Evolutionary conservation across 2,113 vertebrate species (phyloP).

Genomic region (Dissostichus mawsoni): DNA sequence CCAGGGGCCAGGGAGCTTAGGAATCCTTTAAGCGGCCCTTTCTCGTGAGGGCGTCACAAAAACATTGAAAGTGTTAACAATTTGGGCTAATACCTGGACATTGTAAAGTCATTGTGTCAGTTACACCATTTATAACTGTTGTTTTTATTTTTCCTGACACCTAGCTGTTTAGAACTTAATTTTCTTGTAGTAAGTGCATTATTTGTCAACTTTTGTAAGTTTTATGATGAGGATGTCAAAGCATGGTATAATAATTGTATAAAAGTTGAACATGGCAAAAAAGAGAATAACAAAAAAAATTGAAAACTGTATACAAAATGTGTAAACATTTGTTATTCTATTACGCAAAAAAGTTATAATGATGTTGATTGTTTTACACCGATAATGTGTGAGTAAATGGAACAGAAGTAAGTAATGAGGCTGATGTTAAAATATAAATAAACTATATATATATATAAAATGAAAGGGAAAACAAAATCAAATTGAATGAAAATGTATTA

Average conservation of each 20-base stretch:
- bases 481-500: neutral
- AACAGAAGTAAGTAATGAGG: neutral
- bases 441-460: neutral
- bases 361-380: neutral
- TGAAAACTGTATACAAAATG: neutral
- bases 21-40: constrained; percentile 48
- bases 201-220: neutral
- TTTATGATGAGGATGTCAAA: constrained; percentile 7
- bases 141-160: neutral
- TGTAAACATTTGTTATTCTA: neutral
- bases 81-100: constrained; percentile 39
- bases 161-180: neutral
- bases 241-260: neutral
- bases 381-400: neutral
- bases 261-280: neutral
- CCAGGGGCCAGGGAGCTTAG: constrained; percentile 44
- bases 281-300: neutral
- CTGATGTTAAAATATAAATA: neutral
- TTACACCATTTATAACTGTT: constrained; percentile 31
- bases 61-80: constrained; percentile 62
- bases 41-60: constrained; percentile 38
- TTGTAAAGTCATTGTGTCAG: constrained; percentile 36
- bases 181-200: neutral
- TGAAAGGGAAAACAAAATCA: neutral
- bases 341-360: neutral